Base-by-base conservation (phyloP, 2,797 vertebrate species). In the Acrossocheilus fasciatus region DNA sequence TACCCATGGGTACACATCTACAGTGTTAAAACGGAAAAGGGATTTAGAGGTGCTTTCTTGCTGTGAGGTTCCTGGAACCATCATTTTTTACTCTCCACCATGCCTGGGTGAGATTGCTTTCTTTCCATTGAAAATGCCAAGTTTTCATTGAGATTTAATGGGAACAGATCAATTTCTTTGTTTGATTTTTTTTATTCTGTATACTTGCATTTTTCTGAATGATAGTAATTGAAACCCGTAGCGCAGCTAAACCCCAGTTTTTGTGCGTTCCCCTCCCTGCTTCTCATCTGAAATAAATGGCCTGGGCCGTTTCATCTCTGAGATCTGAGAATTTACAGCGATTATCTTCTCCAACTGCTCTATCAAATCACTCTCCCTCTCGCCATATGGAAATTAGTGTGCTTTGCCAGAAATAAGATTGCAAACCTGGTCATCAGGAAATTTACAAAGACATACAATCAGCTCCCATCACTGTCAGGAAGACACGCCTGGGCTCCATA, bases 371-470 rank as follows among this genome's bases (percentile, higher is more conserved):
- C 39, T 79, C 20, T 82, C 50, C 41, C 54, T 54, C 64, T 57
- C 77, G 62, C 68, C 87, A 84, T 86, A 87, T 90, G 83, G 85
- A 89, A 89, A 89, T 80, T 66, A 84, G 68, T 36, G 54, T 78
- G 83, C 68, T 73, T 41, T 57, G 74, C 52, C 81, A 72, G 75
- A 88, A 86, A 87, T 81, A 66, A 84, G 73, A 85, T 84, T 77
- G 73, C 26, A 88, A 83, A 87, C 59, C 85, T 85, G 64, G 86
- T 43, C 78, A 76, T 70, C 34, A 68, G 82, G 84, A 87, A 84
- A 86, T 90, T 88, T 80, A 79, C 85, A 87, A 80, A 87, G 84
- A 82, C 78, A 43, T 76, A 50, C 84, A 88, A 62, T 87, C 87
- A 72, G 66, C 66, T 90, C 59, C 76, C 81, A 81, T 87, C 84